Percentiles rank a stretch among this genome's conserved stretches.
Conservation (phyloP, 2,113 vertebrate genomes). For the Dipodomys ordii region DNA sequence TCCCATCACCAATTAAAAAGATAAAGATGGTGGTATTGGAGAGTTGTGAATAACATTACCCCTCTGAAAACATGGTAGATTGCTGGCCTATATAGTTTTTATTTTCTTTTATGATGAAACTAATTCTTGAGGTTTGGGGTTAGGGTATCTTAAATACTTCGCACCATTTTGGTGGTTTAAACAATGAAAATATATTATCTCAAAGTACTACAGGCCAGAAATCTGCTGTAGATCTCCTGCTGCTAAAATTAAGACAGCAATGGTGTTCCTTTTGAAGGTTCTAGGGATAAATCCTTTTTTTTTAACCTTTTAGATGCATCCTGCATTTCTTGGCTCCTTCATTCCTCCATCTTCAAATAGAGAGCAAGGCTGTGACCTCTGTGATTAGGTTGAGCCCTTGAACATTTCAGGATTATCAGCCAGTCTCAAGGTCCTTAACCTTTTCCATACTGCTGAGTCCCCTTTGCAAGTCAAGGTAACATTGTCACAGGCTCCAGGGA, state of each 20-base stretch:
- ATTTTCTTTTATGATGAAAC: background rate
- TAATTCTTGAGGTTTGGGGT: background rate
- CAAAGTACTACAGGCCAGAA: background rate
- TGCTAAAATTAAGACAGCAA: background rate
- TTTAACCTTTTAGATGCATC: background rate
- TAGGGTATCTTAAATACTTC: background rate
- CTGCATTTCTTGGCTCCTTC: background rate
- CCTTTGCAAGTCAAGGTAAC: background rate
- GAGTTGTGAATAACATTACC: background rate
- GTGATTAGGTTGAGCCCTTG: background rate
- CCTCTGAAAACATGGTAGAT: background rate
- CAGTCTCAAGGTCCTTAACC: background rate
- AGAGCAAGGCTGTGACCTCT: background rate
- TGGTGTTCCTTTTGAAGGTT: background rate
- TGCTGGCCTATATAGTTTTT: background rate
- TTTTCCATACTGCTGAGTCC: background rate
- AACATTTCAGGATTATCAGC: background rate
- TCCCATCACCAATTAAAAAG: too few relatives aligned
- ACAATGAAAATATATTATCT: background rate
- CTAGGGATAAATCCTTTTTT: background rate
- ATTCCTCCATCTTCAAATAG: background rate
- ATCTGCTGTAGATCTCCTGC: background rate
- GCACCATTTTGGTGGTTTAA: background rate
- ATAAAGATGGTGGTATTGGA: background rate
- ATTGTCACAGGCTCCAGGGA: background rate